Base-by-base conservation (phyloP, 37 sponge, comb jelly and placozoan species). In the Mnemiopsis leidyi region DNA sequence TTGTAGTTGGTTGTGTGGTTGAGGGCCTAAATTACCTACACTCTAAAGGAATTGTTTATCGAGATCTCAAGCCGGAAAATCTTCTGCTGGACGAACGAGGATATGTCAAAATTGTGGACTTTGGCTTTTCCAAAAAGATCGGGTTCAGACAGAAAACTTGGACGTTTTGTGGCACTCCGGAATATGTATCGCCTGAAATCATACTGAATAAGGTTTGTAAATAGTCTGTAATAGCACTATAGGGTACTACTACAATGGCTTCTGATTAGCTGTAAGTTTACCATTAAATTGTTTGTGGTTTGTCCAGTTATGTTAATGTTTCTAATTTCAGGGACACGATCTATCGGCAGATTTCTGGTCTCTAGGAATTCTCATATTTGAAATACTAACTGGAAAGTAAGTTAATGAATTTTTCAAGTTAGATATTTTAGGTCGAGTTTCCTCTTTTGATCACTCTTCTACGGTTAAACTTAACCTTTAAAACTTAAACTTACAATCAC, bases 91-190 rank as follows among this genome's bases (percentile, higher is more conserved):
- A 90, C 35, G 48, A 18, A 24, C 30, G 68, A 13, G 92, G 92
- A 23, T 90, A 90, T 39, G 28, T 39, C 32, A 90, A 90, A 26
- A 39, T 90, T 23, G 92, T 90, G 67, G 92, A 90, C 92, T 90
- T 90, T 26, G 92, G 92, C 29, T 90, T 90, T 28, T 26, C 68
- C 16, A 90, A 90, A 32, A 32, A 35, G 82, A 79, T 79, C 7
- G 82, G 82, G 1, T 79, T 79, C 82, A 79, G 36, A 29, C 37
- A 79, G 37, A 98, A 98, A 92, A 98, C 99, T 0, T 98, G 99
- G 99, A 98, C 99, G 0, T 98, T 98, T 75, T 98, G 99, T 95
- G 99, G 99, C 35, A 98, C 99, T 39, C 99, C 99, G n/a, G 99
- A 98, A 71, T 98, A 98, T 93, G 99, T 98, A 38, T 97, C 99